Percentiles rank a stretch among this genome's conserved stretches.
Conservation (phyloP, 2,888 invertebrate species). For the Mechanitis mazaeus region DNA sequence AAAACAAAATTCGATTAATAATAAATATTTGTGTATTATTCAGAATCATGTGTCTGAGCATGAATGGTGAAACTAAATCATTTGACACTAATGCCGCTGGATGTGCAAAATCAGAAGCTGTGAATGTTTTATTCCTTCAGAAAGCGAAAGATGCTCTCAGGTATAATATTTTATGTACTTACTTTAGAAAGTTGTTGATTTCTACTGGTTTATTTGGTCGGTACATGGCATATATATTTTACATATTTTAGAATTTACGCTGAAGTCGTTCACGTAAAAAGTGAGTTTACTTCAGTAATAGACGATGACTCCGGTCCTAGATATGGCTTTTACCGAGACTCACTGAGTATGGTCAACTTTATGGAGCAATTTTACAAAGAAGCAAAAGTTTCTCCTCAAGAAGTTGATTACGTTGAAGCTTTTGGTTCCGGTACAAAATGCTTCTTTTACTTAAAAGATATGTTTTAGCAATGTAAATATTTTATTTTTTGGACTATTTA, state of each 20-base stretch:
- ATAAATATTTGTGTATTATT: conserved; percentile 12
- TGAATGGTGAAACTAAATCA: conserved; percentile 88
- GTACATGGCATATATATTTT: not conserved
- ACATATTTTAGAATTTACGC: conserved; percentile 65
- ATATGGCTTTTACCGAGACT: conserved; percentile 76
- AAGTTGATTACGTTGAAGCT: conserved; percentile 88
- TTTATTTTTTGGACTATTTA: conserved; percentile 8
- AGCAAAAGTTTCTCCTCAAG: conserved; percentile 79
- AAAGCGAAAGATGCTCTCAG: conserved; percentile 77
- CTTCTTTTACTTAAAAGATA: too few relatives aligned
- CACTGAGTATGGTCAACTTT: conserved; percentile 62
- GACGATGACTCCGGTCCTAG: conserved; percentile 71
- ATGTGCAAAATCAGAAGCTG: conserved; percentile 84
- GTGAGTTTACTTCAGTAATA: conserved; percentile 69
- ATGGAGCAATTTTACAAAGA: conserved; percentile 77
- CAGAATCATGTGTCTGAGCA: conserved; percentile 72
- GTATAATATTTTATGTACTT: conserved; percentile 31
- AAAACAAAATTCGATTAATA: too few relatives aligned
- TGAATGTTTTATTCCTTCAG: conserved; percentile 82
- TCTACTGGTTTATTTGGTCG: not conserved
- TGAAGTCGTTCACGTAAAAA: conserved; percentile 78
- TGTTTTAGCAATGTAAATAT: too few relatives aligned
- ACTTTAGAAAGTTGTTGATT: conserved; percentile 1
- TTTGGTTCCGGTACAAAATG: conserved; percentile 81
- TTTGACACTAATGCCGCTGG: conserved; percentile 89